Base-by-base conservation (phyloP, 1,140 invertebrate genomes). In the Drosophila orena region DNA sequence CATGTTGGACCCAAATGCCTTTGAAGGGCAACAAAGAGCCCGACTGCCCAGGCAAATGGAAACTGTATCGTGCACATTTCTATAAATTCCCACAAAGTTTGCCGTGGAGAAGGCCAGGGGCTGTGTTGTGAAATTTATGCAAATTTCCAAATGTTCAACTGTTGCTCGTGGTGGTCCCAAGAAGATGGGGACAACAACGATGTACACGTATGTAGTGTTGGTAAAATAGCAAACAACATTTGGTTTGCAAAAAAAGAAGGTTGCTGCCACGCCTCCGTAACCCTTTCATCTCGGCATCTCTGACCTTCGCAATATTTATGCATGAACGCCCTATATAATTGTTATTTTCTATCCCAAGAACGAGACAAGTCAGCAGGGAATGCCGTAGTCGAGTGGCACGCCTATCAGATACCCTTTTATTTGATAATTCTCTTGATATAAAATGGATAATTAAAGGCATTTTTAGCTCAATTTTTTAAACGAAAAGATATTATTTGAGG, bases 71-170 rank as follows among this genome's bases (percentile, higher is more conserved):
- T 88, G 70, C 75, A 83, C 75, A 88, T 75, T 86, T 83, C 83
- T 83, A 88, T 83, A 86, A 83, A 88, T 89, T 86, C 20, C 42
- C 20, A 44, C 71, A 52, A 69, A 79, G 65, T 50, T 50, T 34
- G 17, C 20, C 20, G 14, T 10, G 15, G 12, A 44, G 30, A 14
- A 14, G 30, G 15, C 11, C 50, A 3, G 11, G 35, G 49, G 44
- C 44, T 59, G 49, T 72, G 58, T 73, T 55, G 49, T 62, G 70
- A 79, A 83, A 88, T 83, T 88, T 83, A 88, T 89, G 84, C 56
- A 79, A 89, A 86, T 86, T 86, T 86, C 58, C 34, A 61, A 86
- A 79, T 83, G 75, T 89, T 88, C 79, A 89, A 88, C 83, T 88
- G 83, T 88, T 88, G 83, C 83, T 30, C 30, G n/a, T n/a, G 8